These are phyloP conservation scores for Campylomormyrus tamandua DNA, from an alignment of 2,113 vertebrate species.

Conservation along the genomic window DNA sequence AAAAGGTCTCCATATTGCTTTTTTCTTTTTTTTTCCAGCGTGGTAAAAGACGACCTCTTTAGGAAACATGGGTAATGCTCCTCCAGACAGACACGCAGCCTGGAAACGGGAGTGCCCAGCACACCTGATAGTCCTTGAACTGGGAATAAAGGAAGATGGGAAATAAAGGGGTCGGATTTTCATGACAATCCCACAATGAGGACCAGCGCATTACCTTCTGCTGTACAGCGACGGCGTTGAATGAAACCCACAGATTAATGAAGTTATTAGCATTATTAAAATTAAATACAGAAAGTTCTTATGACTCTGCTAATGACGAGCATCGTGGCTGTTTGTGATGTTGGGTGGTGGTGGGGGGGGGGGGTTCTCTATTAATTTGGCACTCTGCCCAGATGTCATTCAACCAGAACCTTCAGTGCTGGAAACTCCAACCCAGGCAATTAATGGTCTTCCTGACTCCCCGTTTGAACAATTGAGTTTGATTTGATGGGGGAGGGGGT, in stretches of 20 bases:
- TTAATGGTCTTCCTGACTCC: conserved; percentile 67
- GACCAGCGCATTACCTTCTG: conserved; percentile 62
- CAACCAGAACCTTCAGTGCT: conserved; percentile 84
- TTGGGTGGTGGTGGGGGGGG: conserved; percentile 65
- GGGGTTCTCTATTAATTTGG: conserved; percentile 87
- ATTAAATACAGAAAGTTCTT: conserved; percentile 83
- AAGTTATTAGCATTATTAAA: conserved; percentile 88
- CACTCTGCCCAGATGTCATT: conserved; percentile 88
- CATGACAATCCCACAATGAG: conserved; percentile 62
- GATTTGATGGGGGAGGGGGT: neutral
- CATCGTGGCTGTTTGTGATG: conserved; percentile 69
- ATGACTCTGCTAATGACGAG: conserved; percentile 84
- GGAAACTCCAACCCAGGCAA: conserved; percentile 72
- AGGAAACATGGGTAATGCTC: conserved; percentile 52
- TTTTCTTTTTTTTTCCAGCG: neutral
- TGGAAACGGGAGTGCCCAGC: conserved; percentile 55
- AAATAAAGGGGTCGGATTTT: conserved; percentile 48
- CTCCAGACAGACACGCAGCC: conserved; percentile 43
- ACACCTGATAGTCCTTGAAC: conserved; percentile 71
- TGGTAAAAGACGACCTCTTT: conserved; percentile 22
- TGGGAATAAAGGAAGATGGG: conserved; percentile 39
- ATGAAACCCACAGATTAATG: conserved; percentile 76
- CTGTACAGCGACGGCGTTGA: conserved; percentile 65
- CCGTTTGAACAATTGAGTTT: conserved; percentile 14
- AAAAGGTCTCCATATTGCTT: conserved; percentile 21